A percentile compares a stretch with the other conserved stretches of the same genome.
These are phyloP conservation scores for Cosmorhoe ocellata DNA, from an alignment of 2,888 invertebrate genomes.

Conservation along the genomic window DNA sequence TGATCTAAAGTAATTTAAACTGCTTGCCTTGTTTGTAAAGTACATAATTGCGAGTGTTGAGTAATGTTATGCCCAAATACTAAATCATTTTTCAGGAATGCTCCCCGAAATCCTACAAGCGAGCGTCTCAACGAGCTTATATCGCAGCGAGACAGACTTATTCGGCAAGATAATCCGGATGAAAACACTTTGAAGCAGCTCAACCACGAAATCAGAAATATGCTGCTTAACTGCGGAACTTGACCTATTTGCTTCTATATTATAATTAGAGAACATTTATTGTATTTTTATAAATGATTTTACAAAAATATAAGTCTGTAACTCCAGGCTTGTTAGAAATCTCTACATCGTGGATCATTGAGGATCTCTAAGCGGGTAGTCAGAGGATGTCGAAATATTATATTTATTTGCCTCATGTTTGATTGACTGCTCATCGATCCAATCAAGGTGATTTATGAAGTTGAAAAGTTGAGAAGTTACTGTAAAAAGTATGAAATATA, in stretches of 20 bases:
- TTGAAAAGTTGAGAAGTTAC: too few species aligned
- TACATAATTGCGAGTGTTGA: too few species aligned
- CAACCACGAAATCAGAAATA: constrained; percentile 76
- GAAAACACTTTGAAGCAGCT: constrained; percentile 72
- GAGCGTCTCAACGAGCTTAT: constrained; percentile 72
- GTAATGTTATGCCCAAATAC: too few species aligned
- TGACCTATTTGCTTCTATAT: constrained; percentile 32
- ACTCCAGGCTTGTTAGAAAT: not conserved
- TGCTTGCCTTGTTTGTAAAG: too few species aligned
- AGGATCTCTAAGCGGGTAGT: too few species aligned
- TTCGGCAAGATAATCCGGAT: constrained; percentile 73
- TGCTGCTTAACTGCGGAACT: constrained; percentile 70
- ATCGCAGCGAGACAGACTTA: constrained; percentile 72
- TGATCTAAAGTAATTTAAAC: constrained; percentile 51
- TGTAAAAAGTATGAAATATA: too few species aligned
- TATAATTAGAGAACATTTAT: not conserved
- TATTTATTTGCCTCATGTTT: too few species aligned
- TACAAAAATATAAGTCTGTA: too few species aligned
- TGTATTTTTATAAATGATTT: not conserved
- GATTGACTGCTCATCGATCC: too few species aligned
- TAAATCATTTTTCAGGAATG: constrained; percentile 42
- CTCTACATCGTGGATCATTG: too few species aligned
- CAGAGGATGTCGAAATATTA: too few species aligned
- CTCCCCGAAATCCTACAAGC: constrained; percentile 59
- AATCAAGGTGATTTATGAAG: too few species aligned